Evolutionary conservation across 30 jellyfish, hydroid and myxozoan genomes (phyloP), one percentile per base, ranked within the genome.

Genomic region (Aurelia aurita complex sp. Pacific): DNA sequence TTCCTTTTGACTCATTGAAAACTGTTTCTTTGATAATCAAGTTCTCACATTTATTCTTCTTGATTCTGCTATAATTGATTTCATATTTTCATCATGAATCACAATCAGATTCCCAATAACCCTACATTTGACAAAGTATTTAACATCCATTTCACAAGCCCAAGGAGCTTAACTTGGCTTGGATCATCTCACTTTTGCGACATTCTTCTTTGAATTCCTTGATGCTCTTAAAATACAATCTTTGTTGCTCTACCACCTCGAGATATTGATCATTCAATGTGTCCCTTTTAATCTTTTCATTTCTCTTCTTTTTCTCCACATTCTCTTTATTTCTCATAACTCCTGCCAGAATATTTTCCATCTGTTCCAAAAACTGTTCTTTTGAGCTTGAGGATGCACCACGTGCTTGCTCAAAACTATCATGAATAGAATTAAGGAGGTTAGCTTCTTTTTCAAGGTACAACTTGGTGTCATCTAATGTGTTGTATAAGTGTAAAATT

Each of bases 201-300:
- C 99, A 94, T 85, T 94, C 99, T 92, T 94, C 98, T 80, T 88
- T 95, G 81, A 94, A 94, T 54, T 94, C 98, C 51, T 85, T 74
- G 75, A 94, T 91, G 18, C 88, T 81, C 57, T 94, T 94, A 79
- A 75, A 80, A 79, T 94, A 94, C 32, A 67, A 64, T 64, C 98
- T 74, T 80, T 94, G 97, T 69, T 94, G 86, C 83, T 94, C 98
- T 13, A 94, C 85, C 23, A 83, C 38, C 17, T 79, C 91, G 50
- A 88, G 77, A 63, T 77, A 74, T 53, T 73, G 90, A 66, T 94
- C 98, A 75, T 89, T 88, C 32, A 88, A 57, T 12, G 85, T 65
- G 60, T 94, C 97, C 62, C 96, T 75, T 64, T 88, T 94, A 7
- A 69, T 83, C 82, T 94, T 94, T 81, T 94, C 98, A 65, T 70